Conservation (phyloP, 2,113 vertebrate genomes). For the Embiotoca jacksoni region DNA sequence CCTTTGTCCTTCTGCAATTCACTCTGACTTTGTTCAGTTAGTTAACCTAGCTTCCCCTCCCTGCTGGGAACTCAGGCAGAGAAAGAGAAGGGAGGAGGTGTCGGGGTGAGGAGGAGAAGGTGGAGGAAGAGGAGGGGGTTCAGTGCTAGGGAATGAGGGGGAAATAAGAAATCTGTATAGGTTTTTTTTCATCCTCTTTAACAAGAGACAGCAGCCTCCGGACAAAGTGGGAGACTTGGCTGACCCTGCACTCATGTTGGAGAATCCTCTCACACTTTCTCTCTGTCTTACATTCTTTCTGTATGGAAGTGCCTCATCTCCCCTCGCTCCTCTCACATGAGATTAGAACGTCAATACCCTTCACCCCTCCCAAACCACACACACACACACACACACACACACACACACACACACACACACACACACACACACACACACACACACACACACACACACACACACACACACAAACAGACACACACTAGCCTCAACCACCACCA, state of each 20-base stretch:
- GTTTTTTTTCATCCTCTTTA: not conserved
- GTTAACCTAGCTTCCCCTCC: slow-evolving; percentile 93
- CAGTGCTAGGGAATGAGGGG: slow-evolving; percentile 22
- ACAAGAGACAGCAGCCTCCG: slow-evolving; percentile 17
- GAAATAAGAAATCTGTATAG: slow-evolving; percentile 34
- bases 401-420: slow-evolving; percentile 28
- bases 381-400: not conserved
- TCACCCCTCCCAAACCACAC: not conserved
- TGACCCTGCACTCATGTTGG: slow-evolving; percentile 11
- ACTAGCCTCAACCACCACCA: slow-evolving; percentile 51
- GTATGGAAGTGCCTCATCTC: slow-evolving; percentile 9
- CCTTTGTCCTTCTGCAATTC: slow-evolving; percentile 89
- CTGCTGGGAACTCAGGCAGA: slow-evolving; percentile 85
- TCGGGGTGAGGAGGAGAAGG: slow-evolving; percentile 34
- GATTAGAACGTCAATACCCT: slow-evolving; percentile 53
- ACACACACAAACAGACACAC: slow-evolving; percentile 42
- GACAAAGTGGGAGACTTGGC: slow-evolving; percentile 22
- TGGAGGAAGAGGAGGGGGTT: slow-evolving; percentile 23
- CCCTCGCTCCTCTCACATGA: slow-evolving; percentile 39
- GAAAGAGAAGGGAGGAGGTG: slow-evolving; percentile 53
- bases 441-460: slow-evolving; percentile 16
- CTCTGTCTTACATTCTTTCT: slow-evolving; percentile 1
- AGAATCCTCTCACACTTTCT: slow-evolving; percentile 25
- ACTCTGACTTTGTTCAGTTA: slow-evolving; percentile 94
- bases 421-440: not conserved